Percentiles rank a stretch among this genome's conserved stretches.
Evolutionary conservation across 2,888 invertebrate genomes (phyloP).

Genomic region (Melinaea marsaeus): DNA sequence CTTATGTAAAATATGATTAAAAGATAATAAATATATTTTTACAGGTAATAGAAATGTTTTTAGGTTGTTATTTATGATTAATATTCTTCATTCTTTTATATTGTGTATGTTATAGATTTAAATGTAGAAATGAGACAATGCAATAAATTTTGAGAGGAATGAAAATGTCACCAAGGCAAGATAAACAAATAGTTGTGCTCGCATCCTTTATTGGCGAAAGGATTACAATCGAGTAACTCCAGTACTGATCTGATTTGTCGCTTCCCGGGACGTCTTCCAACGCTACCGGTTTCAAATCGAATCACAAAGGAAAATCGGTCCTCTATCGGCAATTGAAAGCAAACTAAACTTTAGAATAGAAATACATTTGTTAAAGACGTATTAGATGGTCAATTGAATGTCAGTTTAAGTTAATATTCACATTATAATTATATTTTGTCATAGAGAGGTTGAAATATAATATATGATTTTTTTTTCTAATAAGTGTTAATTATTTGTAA

Average conservation of each 20-base stretch:
- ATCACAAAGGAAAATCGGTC: conserved; percentile 19
- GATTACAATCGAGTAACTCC: conserved; percentile 13
- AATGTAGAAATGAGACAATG: too few species aligned
- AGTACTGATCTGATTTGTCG: conserved; percentile 31
- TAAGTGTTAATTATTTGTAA: too few species aligned
- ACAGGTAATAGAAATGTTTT: too few species aligned
- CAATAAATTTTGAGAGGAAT: too few species aligned
- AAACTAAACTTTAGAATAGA: conserved; percentile 7
- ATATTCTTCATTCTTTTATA: too few species aligned
- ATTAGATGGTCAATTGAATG: not conserved
- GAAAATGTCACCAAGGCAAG: not conserved
- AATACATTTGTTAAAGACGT: not conserved
- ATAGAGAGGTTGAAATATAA: too few species aligned
- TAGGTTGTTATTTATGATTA: too few species aligned
- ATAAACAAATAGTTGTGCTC: not conserved
- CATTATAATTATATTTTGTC: too few species aligned
- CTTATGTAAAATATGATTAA: too few species aligned
- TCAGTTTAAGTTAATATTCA: not conserved
- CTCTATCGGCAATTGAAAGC: conserved; percentile 18
- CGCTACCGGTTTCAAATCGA: conserved; percentile 29
- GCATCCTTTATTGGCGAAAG: conserved; percentile 8
- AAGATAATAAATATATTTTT: too few species aligned
- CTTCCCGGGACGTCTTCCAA: conserved; percentile 22
- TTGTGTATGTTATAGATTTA: too few species aligned
- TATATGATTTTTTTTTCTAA: too few species aligned